These are phyloP conservation scores for Atethmia centrago DNA, from an alignment of 2,888 invertebrate species.

Conservation along the genomic window DNA sequence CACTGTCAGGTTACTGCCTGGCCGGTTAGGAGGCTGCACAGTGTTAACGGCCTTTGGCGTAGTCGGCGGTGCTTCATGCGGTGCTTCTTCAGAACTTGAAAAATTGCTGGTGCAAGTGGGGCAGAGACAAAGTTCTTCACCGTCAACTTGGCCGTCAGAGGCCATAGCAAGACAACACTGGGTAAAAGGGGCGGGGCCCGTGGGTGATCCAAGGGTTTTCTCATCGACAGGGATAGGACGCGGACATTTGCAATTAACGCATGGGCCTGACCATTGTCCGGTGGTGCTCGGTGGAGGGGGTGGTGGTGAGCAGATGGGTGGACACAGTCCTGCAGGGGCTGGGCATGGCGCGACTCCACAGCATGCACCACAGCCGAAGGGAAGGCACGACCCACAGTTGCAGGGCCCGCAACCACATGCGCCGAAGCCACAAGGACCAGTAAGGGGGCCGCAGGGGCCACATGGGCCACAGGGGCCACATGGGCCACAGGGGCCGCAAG, in stretches of 20 bases:
- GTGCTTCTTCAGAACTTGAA: background rate
- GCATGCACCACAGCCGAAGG: constrained; percentile 59
- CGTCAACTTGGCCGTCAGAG: background rate
- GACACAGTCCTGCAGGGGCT: background rate
- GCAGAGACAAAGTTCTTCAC: background rate
- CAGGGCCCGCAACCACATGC: constrained; percentile 64
- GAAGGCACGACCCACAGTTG: constrained; percentile 40
- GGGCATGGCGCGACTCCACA: constrained; percentile 37
- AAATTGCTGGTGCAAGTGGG: background rate
- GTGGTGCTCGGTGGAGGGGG: constrained; percentile 28
- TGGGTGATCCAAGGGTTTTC: background rate
- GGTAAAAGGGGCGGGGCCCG: constrained; percentile 21
- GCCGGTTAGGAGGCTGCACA: constrained; percentile 26
- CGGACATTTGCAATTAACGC: constrained; percentile 60
- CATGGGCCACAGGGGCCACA: constrained; percentile 30
- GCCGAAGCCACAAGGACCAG: constrained; percentile 62
- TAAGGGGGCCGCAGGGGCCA: constrained; percentile 52
- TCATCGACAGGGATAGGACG: constrained; percentile 37
- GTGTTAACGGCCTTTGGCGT: background rate
- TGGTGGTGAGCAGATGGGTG: background rate
- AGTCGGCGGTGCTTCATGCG: background rate
- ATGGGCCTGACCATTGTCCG: constrained; percentile 64
- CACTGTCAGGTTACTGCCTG: constrained; percentile 55
- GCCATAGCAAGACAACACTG: constrained; percentile 37
- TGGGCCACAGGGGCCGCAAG: constrained; percentile 58